Base-by-base conservation (phyloP, 2,113 vertebrate species). In the Nestor notabilis region DNA sequence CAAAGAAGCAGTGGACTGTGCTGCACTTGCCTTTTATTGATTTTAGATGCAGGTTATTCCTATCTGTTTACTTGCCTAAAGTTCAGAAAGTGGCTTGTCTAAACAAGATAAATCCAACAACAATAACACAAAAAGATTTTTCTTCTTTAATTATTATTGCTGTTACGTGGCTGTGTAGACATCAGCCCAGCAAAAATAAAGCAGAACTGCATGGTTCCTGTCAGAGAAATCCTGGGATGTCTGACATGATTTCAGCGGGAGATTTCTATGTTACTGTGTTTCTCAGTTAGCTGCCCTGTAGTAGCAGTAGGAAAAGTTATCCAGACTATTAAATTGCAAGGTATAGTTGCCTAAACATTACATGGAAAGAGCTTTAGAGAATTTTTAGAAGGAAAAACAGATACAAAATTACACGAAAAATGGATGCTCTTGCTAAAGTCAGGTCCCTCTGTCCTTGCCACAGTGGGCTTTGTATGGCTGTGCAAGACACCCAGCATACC, bases 31-130 rank as follows among this genome's bases (percentile, higher is more conserved):
- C 49, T 83, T 92, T 79, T 72, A 66, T 27, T 79, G 55, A 71
- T 70, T 94, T 83, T 78, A 81, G 55, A 58, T 50, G 56, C 31
- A 24, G 50, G 61, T 39, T 91, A 72, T 75, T 95, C 16, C 10
- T 75, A 19, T 76, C 46, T 89, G 35, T 88, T 97, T 82, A 64
- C 12, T 71, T 75, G 41, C 31, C 35, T 46, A 46, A 88, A 82
- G 64, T 91, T 93, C 58, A 90, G 75, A 83, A 83, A 66, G 23
- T n/a, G 31, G 9, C 24, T 84, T 87, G 41, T 66, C 81, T 82
- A 77, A 95, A 69, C 5, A 82, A 41, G 56, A 72, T 17, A 61
- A 83, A 74, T 39, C 87, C 41, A 82, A 65, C 7, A 93, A 64
- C 18, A 80, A 94, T 61, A 79, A 72, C 7, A 5, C 9, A 58